A percentile compares a stretch with the other conserved stretches of the same genome.
Conservation (phyloP, 2,797 vertebrate genomes). For the Lagorchestes hirsutus region DNA sequence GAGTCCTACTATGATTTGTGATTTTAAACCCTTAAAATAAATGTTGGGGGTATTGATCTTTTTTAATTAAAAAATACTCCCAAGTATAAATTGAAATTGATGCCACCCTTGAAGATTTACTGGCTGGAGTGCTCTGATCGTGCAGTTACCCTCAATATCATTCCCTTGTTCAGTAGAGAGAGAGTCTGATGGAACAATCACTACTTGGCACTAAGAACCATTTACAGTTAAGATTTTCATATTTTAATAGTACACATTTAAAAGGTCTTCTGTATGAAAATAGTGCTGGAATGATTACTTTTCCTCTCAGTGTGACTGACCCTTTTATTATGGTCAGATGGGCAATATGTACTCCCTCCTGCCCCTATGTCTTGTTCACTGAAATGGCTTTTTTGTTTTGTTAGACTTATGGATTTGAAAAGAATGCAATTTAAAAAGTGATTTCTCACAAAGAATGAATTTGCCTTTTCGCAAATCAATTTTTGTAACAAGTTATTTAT, state of each 20-base stretch:
- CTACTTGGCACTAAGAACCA: conserved; percentile 49
- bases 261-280: conserved; percentile 75
- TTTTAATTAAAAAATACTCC: conserved; percentile 85
- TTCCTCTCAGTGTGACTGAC: conserved; percentile 83
- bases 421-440: conserved; percentile 85
- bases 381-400: conserved; percentile 87
- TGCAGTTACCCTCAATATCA: conserved; percentile 2
- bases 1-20: conserved; percentile 82
- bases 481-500: conserved; percentile 99
- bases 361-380: conserved; percentile 81
- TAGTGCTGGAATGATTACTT: conserved; percentile 70
- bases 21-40: conserved; percentile 85
- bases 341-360: conserved; percentile 74
- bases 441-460: conserved; percentile 87
- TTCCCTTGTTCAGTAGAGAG: conserved; percentile 45
- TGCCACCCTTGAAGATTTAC: conserved; percentile 76
- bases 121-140: conserved; percentile 62
- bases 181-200: conserved; percentile 37
- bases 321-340: conserved; percentile 78
- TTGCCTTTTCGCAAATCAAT: conserved; percentile 97
- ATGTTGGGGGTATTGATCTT: conserved; percentile 83
- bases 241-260: conserved; percentile 54
- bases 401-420: conserved; percentile 83
- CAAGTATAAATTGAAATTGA: conserved; percentile 81
- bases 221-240: conserved; percentile 31